Base-by-base conservation (phyloP, 2,888 invertebrate genomes). In the Cryptus viduatorius region DNA sequence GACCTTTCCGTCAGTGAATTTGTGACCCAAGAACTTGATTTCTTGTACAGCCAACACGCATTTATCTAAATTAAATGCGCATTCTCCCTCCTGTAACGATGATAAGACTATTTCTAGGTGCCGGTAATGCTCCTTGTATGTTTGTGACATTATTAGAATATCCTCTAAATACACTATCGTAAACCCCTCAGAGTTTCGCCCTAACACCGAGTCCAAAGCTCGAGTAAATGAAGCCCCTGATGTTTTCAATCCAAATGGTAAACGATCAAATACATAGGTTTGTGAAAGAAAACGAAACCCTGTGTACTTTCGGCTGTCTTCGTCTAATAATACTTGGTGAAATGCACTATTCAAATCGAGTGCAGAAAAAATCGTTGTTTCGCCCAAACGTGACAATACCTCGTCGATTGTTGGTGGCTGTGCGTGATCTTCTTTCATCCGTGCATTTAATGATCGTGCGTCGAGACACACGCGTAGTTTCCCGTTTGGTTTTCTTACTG, bases 1-100 rank as follows among this genome's bases (percentile, higher is more conserved):
- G 5, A 89, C 86, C 3, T 87, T 86, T 12, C 83, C 77, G 37
- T 86, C 75, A 24, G 79, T 76, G 64, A 89, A 86, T 37, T 82
- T 86, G 53, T 89, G 87, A 19, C 89, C 87, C 37, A 88, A 31
- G 68, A 88, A 89, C 16, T 75, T 84, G 10, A 89, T 83, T 64
- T 89, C 85, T 14, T 71, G 69, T 29, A 83, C n/a, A 0, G 80
- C 79, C 19, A 88, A 88, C 46, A 84, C 82, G 53, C 88, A 89
- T 84, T 90, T 89, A 24, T 84, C 68, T 56, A 68, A 19, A 75
- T 89, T 89, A 8, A 75, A 10, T 3, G 59, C 59, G 14, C 79
- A n/a, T 19, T 75, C 79, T 1, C 73, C 79, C 29, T 73, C 59
- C n/a, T 56, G 42, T n/a, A 83, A 46, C 4, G 48, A 46, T 42